These are phyloP conservation scores for Rhinolophus ferrumequinum DNA, from an alignment of 2,113 vertebrate species.

Conservation along the genomic window DNA sequence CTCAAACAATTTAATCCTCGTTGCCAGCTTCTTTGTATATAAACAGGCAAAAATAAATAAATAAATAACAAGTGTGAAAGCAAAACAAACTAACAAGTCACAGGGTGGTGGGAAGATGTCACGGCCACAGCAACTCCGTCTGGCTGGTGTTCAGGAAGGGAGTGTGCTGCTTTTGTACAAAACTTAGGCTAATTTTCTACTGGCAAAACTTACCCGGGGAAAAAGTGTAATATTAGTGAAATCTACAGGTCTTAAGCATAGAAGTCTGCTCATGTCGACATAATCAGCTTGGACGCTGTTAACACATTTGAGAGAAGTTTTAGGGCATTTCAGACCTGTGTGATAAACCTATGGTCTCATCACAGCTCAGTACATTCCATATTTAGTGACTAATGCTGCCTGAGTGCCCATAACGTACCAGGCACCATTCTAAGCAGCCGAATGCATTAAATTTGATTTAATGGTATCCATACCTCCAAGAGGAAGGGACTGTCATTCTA, in stretches of 20 bases:
- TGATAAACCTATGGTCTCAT: neutral
- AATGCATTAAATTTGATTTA: neutral
- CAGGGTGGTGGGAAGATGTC: neutral
- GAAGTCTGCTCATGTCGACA: neutral
- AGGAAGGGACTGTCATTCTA: neutral
- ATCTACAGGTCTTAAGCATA: neutral
- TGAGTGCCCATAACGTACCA: accelerated
- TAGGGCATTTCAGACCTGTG: neutral
- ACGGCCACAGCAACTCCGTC: accelerated
- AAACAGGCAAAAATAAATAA: neutral
- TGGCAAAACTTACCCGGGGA: neutral
- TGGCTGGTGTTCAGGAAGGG: neutral
- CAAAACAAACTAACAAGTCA: neutral
- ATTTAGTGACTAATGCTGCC: neutral
- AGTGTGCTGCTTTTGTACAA: neutral
- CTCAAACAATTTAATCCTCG: neutral
- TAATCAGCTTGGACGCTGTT: neutral
- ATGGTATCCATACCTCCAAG: accelerated
- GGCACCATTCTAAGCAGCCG: neutral
- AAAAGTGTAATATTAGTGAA: neutral
- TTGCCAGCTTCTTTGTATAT: neutral
- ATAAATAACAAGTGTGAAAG: too few species aligned
- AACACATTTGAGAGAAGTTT: neutral
- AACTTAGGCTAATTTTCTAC: neutral
- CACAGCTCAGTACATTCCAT: too few species aligned